A percentile compares a stretch with the other conserved stretches of the same genome.
phyloP scores from a whole-genome alignment of 2,797 vertebrate genomes.

The Calcarius lapponicus region DNA sequence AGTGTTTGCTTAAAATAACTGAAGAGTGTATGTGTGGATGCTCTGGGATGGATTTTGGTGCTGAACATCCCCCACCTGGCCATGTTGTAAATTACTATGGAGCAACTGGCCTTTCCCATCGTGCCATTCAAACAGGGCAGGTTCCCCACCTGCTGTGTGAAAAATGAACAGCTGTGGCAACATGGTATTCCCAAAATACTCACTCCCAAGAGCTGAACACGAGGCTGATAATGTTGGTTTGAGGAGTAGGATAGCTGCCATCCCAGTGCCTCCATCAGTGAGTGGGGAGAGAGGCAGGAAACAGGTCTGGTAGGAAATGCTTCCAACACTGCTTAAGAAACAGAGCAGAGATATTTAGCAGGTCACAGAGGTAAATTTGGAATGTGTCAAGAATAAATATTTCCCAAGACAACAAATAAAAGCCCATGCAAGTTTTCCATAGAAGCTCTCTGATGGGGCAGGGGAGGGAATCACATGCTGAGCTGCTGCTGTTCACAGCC shows the following conservation, averaged over 20 bases:
- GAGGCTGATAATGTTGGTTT: background rate
- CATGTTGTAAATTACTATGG: background rate
- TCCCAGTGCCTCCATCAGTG: rapidly evolving
- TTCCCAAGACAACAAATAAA: background rate
- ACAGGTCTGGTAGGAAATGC: background rate
- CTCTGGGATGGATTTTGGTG: background rate
- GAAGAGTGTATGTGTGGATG: background rate
- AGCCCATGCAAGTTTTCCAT: background rate
- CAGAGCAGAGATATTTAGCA: background rate
- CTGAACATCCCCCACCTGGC: background rate
- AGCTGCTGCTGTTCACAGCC: background rate
- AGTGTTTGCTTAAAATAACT: slow-evolving; percentile 44
- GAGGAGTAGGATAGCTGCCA: background rate
- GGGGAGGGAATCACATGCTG: rapidly evolving
- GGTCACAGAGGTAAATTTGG: background rate
- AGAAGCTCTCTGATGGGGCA: background rate
- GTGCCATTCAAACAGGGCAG: background rate
- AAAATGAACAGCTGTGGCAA: slow-evolving; percentile 35
- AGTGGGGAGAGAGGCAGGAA: background rate
- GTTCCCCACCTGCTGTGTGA: slow-evolving; percentile 15
- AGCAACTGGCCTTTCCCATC: background rate
- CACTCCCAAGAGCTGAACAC: background rate
- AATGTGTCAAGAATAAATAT: background rate
- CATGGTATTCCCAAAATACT: background rate
- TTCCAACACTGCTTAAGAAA: background rate